Evolutionary conservation across 2,888 invertebrate genomes (phyloP), one percentile per base, ranked within the genome.

Genomic region (Ethmia dodecea): DNA sequence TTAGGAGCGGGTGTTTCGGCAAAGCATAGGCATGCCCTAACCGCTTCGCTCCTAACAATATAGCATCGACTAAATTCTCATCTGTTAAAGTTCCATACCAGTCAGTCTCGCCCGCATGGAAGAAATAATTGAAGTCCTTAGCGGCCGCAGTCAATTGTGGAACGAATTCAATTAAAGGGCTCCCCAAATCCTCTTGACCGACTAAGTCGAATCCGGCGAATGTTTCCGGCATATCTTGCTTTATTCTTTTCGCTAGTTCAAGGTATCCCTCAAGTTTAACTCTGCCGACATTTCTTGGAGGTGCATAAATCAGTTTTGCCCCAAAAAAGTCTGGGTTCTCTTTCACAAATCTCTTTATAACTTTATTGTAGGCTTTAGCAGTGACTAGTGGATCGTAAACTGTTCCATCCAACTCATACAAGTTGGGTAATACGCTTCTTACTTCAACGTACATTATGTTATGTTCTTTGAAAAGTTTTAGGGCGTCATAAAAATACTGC

Each of bases 21-120:
- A 94, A 57, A 0, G 92, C 93, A 47, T 90, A 94, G 2, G 91
- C 95, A 46, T 95, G 95, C 0, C 94, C 95, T 37, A 95, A 90
- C 28, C 95, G 86, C 50, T 91, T 91, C 0, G 92, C 87, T 31
- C 93, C 93, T 28, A 95, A 68, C 20, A 95, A 65, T 20, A 94
- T 76, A 1, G 95, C 94, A 55, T 95, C 95, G 10, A 93, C 71
- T 5, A 95, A 67, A 64, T 95, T 94, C 37, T 90, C 88, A 59
- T 95, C 94, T 0, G 90, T 89, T 0, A 67, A 45, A 10, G 80
- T 78, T 11, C 90, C 93, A 55, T 81, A 89, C 93, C 93, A 93
- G 59, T 93, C 90, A 0, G 94, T 94, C 72, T 95, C 95, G 0
- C 94, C 95, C 0, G 94, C 93, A 59, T 95, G 94, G 56, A 94